Evolutionary conservation across 1,140 invertebrate genomes (phyloP).

Genomic region (Drosophila nikananu): DNA sequence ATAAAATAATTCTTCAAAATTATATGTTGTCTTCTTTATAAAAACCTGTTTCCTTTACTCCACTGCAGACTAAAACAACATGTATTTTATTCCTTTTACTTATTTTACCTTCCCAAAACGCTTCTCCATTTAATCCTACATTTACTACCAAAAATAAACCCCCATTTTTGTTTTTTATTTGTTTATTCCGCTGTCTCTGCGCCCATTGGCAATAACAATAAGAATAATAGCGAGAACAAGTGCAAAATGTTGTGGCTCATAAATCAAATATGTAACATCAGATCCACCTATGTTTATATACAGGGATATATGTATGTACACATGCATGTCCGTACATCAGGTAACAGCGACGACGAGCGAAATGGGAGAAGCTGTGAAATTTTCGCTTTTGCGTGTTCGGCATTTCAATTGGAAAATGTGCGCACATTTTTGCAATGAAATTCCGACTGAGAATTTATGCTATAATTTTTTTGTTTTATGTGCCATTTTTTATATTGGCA

Average conservation of each 20-base stretch:
- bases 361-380: slow-evolving; percentile 42
- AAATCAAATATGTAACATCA: slow-evolving; percentile 66
- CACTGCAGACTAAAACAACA: too few species aligned
- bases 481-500: slow-evolving; percentile 55
- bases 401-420: slow-evolving; percentile 78
- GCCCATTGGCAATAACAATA: slow-evolving; percentile 63
- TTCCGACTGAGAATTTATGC: slow-evolving; percentile 60
- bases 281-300: slow-evolving; percentile 44
- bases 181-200: slow-evolving; percentile 21
- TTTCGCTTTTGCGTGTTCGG: slow-evolving; percentile 64
- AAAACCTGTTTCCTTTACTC: too few species aligned
- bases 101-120: neutral
- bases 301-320: neutral
- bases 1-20: too few species aligned
- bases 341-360: slow-evolving; percentile 18
- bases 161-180: neutral
- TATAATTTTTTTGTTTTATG: slow-evolving; percentile 76
- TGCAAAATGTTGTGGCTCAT: slow-evolving; percentile 61
- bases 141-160: neutral
- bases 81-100: neutral
- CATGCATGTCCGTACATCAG: slow-evolving; percentile 24
- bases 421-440: slow-evolving; percentile 67
- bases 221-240: slow-evolving; percentile 32
- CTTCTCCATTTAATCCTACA: too few species aligned
- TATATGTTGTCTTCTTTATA: too few species aligned